Percentiles rank a stretch among this genome's conserved stretches.
Evolutionary conservation across 2,797 vertebrate genomes (phyloP).

Genomic region (Myoxocephalus aenaeus): DNA sequence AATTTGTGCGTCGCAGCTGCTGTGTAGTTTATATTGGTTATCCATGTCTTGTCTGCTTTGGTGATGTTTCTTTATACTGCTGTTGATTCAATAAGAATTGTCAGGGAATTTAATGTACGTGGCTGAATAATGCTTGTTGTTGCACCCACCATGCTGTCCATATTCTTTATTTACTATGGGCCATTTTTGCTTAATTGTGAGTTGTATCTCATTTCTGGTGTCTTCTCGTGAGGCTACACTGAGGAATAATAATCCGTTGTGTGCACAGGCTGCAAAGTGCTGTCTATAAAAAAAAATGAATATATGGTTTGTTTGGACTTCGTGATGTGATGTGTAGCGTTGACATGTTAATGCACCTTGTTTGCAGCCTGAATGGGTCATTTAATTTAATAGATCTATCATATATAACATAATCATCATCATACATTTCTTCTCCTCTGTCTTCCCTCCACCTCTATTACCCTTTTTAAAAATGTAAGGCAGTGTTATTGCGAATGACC

Average conservation of each 20-base stretch:
- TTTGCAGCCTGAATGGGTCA: not conserved
- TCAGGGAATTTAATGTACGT: not conserved
- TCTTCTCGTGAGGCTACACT: not conserved
- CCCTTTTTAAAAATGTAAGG: not conserved
- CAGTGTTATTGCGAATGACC: not conserved
- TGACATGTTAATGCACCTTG: not conserved
- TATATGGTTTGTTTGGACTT: not conserved
- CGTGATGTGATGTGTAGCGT: not conserved
- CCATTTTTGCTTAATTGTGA: not conserved
- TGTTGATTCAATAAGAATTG: not conserved
- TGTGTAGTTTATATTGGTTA: not conserved
- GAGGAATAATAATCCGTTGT: not conserved
- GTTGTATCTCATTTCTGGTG: not conserved
- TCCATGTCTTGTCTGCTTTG: not conserved
- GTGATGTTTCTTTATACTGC: not conserved
- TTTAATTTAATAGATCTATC: not conserved
- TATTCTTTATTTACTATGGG: not conserved
- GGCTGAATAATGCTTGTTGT: not conserved
- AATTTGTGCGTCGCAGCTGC: not conserved
- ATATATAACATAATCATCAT: not conserved
- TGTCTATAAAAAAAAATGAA: not conserved
- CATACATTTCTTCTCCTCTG: not conserved
- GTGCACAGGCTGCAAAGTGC: not conserved
- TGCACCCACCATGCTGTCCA: not conserved
- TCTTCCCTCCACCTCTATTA: not conserved